Percentiles rank a stretch among this genome's conserved stretches.
phyloP scores from a whole-genome alignment of 2,113 vertebrate species.

The Caracal caracal region DNA sequence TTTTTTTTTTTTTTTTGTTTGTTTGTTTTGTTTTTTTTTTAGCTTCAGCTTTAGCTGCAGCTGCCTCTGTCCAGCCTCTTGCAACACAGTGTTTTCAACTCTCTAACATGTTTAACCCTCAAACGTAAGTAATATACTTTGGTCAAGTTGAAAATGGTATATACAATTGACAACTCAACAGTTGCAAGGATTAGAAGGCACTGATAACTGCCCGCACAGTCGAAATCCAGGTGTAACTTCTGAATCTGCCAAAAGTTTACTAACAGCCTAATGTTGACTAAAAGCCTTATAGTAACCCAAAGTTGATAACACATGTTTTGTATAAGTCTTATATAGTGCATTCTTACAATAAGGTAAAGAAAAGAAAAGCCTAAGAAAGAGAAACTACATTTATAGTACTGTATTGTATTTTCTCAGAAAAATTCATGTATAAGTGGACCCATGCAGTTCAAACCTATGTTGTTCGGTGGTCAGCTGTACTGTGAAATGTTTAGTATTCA shows the following conservation, averaged over 20 bases:
- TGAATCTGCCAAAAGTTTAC: background rate
- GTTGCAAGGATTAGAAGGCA: background rate
- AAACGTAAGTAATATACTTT: conserved; percentile 89
- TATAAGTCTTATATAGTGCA: background rate
- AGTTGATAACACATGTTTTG: background rate
- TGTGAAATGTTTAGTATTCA: background rate
- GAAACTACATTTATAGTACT: background rate
- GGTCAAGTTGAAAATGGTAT: background rate
- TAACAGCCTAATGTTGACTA: background rate
- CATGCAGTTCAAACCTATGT: background rate
- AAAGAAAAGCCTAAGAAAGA: background rate
- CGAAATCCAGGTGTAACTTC: background rate
- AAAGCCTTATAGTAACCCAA: background rate
- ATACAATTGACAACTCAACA: background rate
- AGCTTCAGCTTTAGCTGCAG: conserved; percentile 87
- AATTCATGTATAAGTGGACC: background rate
- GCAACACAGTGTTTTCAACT: conserved; percentile 98
- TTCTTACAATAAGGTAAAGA: background rate
- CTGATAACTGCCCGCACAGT: background rate
- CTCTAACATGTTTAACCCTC: conserved; percentile 97
- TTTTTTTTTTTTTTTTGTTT: background rate
- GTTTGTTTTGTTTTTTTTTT: background rate
- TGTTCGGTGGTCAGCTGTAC: background rate
- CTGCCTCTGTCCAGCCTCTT: conserved; percentile 92
- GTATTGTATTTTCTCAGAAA: too few species aligned